Base-by-base conservation (phyloP, 2,797 vertebrate species). In the Paguma larvata region DNA sequence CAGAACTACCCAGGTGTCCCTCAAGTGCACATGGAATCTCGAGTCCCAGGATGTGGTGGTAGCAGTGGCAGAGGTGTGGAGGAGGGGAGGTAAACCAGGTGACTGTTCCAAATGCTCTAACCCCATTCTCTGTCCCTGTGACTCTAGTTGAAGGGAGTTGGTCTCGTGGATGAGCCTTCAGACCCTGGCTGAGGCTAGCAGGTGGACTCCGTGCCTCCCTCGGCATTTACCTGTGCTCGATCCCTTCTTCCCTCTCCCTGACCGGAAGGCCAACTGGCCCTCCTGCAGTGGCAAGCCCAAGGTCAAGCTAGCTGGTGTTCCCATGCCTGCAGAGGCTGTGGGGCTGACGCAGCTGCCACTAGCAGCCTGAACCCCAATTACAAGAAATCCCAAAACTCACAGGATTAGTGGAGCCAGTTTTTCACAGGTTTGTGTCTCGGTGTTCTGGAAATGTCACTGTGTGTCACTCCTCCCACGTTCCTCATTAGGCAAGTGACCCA, bases 181-280 rank as follows among this genome's bases (percentile, higher is more conserved):
- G 77, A 88, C 8, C 8, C 63, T 68, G 10, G 6, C 41, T 59
- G 13, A 38, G 41, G 46, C 30, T 53, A 25, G 32, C 14, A n/a
- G 11, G 30, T 16, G 15, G n/a, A 5, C 18, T n/a, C 18, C 56
- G 46, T 62, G 19, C n/a, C 65, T 63, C 48, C 25, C 16, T 34
- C 2, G 0, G 25, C n/a, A 16, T 2, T 4, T 27, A 15, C 16
- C 1, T 15, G 2, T 3, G 2, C 23, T 13, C 5, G 0, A 0
- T 5, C 25, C 23, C 32, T 85, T 32, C 38, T 63, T 51, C 14
- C 41, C 25, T 56, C 38, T 21, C 38, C 18, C 41, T 8, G 15
- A 15, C 3, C 38, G 30, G 30, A 32, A 15, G 84, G 14, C 25
- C 56, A 59, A 7, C 19, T 65, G 21, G 1, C n/a, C 51, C 32